Evolutionary conservation across 2,888 invertebrate genomes (phyloP).

Genomic region (Entomobrya multifasciata): DNA sequence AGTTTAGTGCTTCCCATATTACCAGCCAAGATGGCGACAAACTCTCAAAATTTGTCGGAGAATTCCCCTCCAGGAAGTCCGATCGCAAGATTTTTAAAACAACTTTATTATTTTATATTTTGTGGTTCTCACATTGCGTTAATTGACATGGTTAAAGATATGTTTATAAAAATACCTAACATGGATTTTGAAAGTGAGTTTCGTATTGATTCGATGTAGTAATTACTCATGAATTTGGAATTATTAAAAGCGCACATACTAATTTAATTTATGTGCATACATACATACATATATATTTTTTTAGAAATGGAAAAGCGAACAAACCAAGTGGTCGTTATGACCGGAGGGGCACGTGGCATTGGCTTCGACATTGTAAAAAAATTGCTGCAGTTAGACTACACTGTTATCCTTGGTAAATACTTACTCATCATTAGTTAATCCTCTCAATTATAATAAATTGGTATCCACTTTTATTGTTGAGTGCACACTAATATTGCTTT

Average conservation of each 20-base stretch:
- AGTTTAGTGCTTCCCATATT: no score
- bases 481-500: no score
- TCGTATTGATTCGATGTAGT: no score
- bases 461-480: no score
- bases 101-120: constrained; percentile 35
- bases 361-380: constrained; percentile 61
- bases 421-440: background rate
- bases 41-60: background rate
- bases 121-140: constrained; percentile 2
- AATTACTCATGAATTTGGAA: no score
- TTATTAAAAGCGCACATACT: no score
- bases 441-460: background rate
- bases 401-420: constrained; percentile 67
- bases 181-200: constrained; percentile 46
- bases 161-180: constrained; percentile 32
- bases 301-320: background rate
- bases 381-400: constrained; percentile 61
- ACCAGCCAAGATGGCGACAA: background rate
- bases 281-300: no score
- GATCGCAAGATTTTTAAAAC: constrained; percentile 9
- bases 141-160: constrained; percentile 33
- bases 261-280: background rate
- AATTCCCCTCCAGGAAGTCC: constrained; percentile 38
- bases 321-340: constrained; percentile 44
- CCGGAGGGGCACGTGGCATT: constrained; percentile 63